Percentiles rank a stretch among this genome's conserved stretches.
These are phyloP conservation scores for Lasius platythorax DNA, from an alignment of 2,888 invertebrate species.

Conservation along the genomic window DNA sequence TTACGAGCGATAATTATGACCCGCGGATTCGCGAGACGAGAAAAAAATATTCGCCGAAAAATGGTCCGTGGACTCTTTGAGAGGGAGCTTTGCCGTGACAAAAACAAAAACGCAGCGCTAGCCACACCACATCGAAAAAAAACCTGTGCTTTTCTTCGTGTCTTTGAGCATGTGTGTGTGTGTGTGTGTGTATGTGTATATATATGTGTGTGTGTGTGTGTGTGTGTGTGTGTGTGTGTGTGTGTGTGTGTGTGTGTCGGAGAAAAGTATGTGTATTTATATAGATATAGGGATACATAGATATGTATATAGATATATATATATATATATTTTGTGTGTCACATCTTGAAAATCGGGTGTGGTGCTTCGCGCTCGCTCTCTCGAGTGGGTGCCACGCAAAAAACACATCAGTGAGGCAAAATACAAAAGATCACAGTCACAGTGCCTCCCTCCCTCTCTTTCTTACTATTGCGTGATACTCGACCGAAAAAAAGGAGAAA, in stretches of 20 bases:
- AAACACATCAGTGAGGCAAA: conserved; percentile 83
- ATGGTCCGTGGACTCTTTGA: conserved; percentile 70
- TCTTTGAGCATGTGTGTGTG: conserved; percentile 59
- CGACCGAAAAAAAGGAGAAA: conserved; percentile 65
- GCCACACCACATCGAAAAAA: conserved; percentile 85
- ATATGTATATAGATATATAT: conserved; percentile 22
- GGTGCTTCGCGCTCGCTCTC: conserved; percentile 78
- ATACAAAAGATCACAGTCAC: conserved; percentile 80
- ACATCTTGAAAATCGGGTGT: conserved; percentile 78
- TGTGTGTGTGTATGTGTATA: conserved; percentile 64
- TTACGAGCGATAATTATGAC: background rate
- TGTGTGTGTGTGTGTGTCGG: conserved; percentile 59
- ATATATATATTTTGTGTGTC: conserved; percentile 63
- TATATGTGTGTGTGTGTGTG: background rate
- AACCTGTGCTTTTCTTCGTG: conserved; percentile 78
- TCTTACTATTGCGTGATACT: conserved; percentile 51
- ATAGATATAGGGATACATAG: conserved; percentile 51
- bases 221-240: conserved; percentile 63
- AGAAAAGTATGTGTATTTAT: conserved; percentile 71
- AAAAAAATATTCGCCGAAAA: conserved; percentile 44
- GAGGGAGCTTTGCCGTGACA: conserved; percentile 80
- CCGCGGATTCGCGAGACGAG: background rate
- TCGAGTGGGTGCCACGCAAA: conserved; percentile 84
- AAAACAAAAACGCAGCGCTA: conserved; percentile 80
- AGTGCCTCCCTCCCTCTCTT: conserved; percentile 68